Evolutionary conservation across 2,113 vertebrate genomes (phyloP), one percentile per base, ranked within the genome.

Genomic region (Microcebus jonahi): DNA sequence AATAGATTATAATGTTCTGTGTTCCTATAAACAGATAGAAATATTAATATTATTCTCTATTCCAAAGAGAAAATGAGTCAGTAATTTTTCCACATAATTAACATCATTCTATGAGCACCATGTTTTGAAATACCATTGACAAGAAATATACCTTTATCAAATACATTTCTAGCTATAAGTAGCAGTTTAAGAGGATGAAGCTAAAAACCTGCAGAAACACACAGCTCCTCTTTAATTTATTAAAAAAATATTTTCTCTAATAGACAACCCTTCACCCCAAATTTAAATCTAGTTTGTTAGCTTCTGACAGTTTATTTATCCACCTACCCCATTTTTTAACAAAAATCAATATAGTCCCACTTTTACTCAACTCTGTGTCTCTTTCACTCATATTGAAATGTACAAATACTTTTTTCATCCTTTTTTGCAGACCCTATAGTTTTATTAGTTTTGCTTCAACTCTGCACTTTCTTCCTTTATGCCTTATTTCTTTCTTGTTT

Each of bases 401-500:
- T 34, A 65, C 18, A 50, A 71, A 59, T 61, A 20, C 45, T 88
- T 80, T 76, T 34, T 42, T 75, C 53, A n/a, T 76, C 29, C 31
- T 76, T 81, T 48, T 48, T 59, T 21, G 6, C 17, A 77, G 53
- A 77, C 39, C 94, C 79, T 53, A 31, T 39, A 59, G 17, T 84
- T 92, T 57, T 67, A 36, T 59, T 83, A 59, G 27, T 70, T 95
- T 91, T 63, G 57, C 42, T 88, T 84, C 20, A 42, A 36, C 36
- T 73, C 63, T 91, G 50, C 1, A 10, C 57, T 88, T 82, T 84
- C 70, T 90, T 96, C 29, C 79, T 90, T 82, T 82, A 50, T 81
- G 55, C 65, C 68, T 65, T 92, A 79, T 91, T 97, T 91, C 59
- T 94, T 89, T 42, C 65, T 88, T 23, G 2, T 36, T 92, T 95